phyloP scores from a whole-genome alignment of 2,797 vertebrate genomes.

The Enteromius afrohamiltoni region DNA sequence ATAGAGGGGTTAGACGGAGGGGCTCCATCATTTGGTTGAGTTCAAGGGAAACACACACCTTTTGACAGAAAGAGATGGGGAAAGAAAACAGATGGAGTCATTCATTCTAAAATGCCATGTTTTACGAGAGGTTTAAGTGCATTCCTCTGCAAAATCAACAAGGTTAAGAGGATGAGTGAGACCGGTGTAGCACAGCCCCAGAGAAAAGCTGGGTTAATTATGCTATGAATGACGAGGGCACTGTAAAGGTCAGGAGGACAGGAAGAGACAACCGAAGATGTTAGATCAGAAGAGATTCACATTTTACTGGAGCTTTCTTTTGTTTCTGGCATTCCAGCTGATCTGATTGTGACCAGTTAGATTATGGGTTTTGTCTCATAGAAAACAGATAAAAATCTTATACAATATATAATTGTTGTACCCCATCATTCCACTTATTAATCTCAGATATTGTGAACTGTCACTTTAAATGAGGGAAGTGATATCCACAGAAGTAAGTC shows the following conservation, averaged over 20 bases:
- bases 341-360: not conserved
- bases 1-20: not conserved
- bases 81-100: conserved; percentile 50
- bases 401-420: not conserved
- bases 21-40: not conserved
- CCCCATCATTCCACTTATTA: not conserved
- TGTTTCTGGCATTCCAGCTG: conserved; percentile 32
- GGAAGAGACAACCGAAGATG: conserved; percentile 60
- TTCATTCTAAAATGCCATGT: conserved; percentile 57
- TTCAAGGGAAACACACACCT: conserved; percentile 35
- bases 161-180: conserved; percentile 67
- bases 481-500: not conserved
- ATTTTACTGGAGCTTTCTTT: conserved; percentile 28
- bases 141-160: conserved; percentile 67
- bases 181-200: conserved; percentile 57
- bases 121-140: conserved; percentile 70
- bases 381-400: not conserved
- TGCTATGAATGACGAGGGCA: conserved; percentile 44
- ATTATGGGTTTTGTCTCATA: not conserved
- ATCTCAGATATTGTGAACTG: not conserved
- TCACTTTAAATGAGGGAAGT: not conserved
- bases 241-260: conserved; percentile 48
- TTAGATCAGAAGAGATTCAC: conserved; percentile 66
- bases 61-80: conserved; percentile 30
- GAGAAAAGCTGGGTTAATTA: conserved; percentile 41